phyloP scores from a whole-genome alignment of 2,888 invertebrate genomes.

The Meta bourneti region DNA sequence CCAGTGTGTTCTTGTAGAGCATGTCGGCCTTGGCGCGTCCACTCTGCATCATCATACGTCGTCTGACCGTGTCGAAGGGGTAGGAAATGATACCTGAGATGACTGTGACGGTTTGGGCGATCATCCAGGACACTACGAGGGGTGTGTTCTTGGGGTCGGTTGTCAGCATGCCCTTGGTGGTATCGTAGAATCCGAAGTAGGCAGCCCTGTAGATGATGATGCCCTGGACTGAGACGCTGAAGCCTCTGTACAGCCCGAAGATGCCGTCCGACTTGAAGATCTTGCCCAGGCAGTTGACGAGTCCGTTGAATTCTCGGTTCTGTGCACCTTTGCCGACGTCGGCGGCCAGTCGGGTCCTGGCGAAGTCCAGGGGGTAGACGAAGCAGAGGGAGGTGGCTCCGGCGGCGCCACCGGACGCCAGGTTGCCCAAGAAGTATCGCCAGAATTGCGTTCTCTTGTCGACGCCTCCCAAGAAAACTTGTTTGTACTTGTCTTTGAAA shows the following conservation, averaged over 20 bases:
- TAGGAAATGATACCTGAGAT: conserved; percentile 83
- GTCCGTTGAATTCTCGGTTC: conserved; percentile 83
- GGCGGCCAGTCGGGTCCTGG: conserved; percentile 80
- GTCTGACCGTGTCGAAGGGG: conserved; percentile 84
- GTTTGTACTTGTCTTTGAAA: conserved; percentile 96
- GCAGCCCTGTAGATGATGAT: conserved; percentile 83
- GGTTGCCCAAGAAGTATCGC: conserved; percentile 81
- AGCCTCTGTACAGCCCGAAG: conserved; percentile 82
- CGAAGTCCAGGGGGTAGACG: conserved; percentile 82
- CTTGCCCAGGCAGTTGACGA: conserved; percentile 82
- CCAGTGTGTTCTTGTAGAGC: conserved; percentile 82
- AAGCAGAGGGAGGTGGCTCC: conserved; percentile 82
- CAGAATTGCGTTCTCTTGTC: conserved; percentile 82
- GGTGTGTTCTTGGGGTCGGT: conserved; percentile 80
- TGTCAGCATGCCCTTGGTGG: conserved; percentile 81
- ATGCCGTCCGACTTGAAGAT: conserved; percentile 82
- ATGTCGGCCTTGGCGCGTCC: conserved; percentile 80
- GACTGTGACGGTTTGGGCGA: conserved; percentile 81
- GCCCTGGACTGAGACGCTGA: conserved; percentile 82
- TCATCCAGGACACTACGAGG: conserved; percentile 81
- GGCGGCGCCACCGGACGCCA: conserved; percentile 82
- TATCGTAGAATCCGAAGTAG: conserved; percentile 83
- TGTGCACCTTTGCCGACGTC: conserved; percentile 80
- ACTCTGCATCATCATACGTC: conserved; percentile 85
- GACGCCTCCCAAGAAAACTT: conserved; percentile 81